phyloP scores from a whole-genome alignment of 30 jellyfish, hydroid and myxozoan genomes.

The Aurelia aurita complex sp. Pacific region DNA sequence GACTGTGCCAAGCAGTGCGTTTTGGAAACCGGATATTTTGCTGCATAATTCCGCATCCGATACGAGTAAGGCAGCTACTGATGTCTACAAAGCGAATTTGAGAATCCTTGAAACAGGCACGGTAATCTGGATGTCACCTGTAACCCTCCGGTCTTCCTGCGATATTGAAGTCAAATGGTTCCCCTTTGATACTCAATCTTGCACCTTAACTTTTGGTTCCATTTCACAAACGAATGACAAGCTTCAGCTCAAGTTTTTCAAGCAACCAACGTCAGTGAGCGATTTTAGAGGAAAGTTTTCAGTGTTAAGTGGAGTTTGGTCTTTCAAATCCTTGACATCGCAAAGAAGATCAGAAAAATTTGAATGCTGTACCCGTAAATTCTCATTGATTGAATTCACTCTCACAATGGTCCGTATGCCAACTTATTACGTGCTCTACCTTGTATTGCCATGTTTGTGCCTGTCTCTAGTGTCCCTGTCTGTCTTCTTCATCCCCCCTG shows the following conservation, averaged over 20 bases:
- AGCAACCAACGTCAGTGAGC: constrained; percentile 24
- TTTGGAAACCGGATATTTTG: constrained; percentile 82
- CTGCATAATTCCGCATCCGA: constrained; percentile 71
- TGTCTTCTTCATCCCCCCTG: constrained; percentile 71
- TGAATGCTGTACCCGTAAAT: constrained; percentile 58
- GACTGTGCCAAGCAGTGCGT: constrained; percentile 27
- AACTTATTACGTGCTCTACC: constrained; percentile 51
- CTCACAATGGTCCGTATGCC: constrained; percentile 52
- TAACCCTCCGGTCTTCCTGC: constrained; percentile 57
- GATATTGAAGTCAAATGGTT: constrained; percentile 76
- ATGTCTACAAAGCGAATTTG: constrained; percentile 67
- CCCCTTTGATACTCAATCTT: constrained; percentile 72
- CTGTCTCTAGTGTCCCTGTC: constrained; percentile 32
- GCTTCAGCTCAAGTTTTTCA: constrained; percentile 31
- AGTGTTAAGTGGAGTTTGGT: constrained; percentile 53
- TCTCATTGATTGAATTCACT: constrained; percentile 35
- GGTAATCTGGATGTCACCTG: constrained; percentile 78
- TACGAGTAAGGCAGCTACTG: constrained; percentile 40
- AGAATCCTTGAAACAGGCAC: constrained; percentile 34
- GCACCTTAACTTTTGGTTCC: constrained; percentile 69
- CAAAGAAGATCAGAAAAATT: neutral
- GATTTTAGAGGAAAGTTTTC: constrained; percentile 39
- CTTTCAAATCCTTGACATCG: constrained; percentile 5
- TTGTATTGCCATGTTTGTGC: constrained; percentile 65
- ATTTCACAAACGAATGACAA: constrained; percentile 38